Evolutionary conservation across 2,113 vertebrate species (phyloP).

Genomic region (Mesembrinibis cayennensis): DNA sequence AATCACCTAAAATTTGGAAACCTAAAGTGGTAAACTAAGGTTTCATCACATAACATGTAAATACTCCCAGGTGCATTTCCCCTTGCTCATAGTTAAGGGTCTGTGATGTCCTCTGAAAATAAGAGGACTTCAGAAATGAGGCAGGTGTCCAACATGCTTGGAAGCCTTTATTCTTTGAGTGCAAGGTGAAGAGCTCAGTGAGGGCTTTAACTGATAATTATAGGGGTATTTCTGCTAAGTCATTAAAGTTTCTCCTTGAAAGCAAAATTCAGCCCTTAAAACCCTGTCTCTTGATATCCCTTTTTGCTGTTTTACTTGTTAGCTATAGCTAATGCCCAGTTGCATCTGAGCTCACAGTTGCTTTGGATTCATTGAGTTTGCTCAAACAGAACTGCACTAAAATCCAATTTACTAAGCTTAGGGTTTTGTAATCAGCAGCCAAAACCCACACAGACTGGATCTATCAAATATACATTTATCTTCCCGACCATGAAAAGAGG

Average conservation of each 20-base stretch:
- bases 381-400: neutral
- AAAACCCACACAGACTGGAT: neutral
- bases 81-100: neutral
- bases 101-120: neutral
- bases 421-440: neutral
- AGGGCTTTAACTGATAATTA: neutral
- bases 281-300: neutral
- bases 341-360: neutral
- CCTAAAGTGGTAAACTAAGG: neutral
- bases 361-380: neutral
- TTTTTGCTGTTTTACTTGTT: neutral
- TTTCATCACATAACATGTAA: neutral
- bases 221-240: neutral
- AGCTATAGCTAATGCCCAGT: neutral
- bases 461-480: neutral
- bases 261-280: neutral
- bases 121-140: neutral
- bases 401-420: neutral
- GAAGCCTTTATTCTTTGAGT: neutral
- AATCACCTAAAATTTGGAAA: neutral
- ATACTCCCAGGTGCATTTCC: neutral
- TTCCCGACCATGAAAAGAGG: neutral
- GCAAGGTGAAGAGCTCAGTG: neutral
- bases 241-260: neutral
- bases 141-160: neutral